Evolutionary conservation across 2,888 invertebrate species (phyloP), one percentile per base, ranked within the genome.

Genomic region (Nephrocerus scutellatus): DNA sequence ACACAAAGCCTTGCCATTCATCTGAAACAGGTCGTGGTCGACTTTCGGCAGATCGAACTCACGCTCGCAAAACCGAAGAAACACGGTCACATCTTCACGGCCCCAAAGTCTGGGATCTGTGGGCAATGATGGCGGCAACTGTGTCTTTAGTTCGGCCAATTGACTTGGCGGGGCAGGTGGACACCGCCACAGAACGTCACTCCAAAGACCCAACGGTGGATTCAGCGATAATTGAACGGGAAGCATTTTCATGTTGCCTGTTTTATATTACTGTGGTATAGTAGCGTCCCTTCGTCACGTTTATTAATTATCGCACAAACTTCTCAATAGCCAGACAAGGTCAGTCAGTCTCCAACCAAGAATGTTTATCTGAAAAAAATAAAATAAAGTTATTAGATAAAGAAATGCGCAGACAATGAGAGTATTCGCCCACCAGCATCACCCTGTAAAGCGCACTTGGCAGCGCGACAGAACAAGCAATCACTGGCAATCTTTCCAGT

Each of bases 1-100:
- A 63, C 91, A 91, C 54, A 95, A 72, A 2, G 93, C 95, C 71
- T 95, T 95, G 75, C 92, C 93, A 67, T 93, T 93, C 91, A 93
- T 92, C 72, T 89, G 89, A 67, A 93, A 93, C 70, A 88, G 80
- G 61, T 92, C 90, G 78, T 87, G 82, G 62, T 91, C 90, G 62
- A 93, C 85, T 54, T 84, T 82, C 36, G 90, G 90, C 51, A 92
- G 72, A 68, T 91, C 91, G 65, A 90, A 92, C 70, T 91, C 90
- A 50, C 87, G 75, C 68, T 92, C 90, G 51, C 90, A 88, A 84
- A 91, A 92, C 60, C 85, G 81, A 33, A 93, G 72, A 68, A 92
- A 93, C 36, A 84, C 76, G 30, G 79, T 74, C 14, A 92, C 92
- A 63, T 92, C 91, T 52, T 91, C 91, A 51, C 92, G 77, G 39